Percentiles rank a stretch among this genome's conserved stretches.
Evolutionary conservation across 2,888 invertebrate species (phyloP).

Genomic region (Diaperis boleti): DNA sequence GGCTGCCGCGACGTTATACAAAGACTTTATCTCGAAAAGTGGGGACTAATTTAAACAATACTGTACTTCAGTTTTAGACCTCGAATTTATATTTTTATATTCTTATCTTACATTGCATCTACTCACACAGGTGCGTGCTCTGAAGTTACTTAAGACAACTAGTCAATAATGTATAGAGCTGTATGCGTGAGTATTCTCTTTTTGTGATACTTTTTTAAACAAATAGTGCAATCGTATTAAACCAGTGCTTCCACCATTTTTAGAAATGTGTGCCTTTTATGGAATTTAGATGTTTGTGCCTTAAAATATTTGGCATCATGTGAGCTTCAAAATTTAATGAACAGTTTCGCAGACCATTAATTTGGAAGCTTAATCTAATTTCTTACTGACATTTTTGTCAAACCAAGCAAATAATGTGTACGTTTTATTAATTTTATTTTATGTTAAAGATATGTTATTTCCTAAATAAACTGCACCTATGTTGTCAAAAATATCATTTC

Average conservation of each 20-base stretch:
- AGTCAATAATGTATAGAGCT: neutral
- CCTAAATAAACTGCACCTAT: too few relatives aligned
- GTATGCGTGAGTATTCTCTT: constrained; percentile 19
- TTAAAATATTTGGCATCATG: constrained; percentile 3
- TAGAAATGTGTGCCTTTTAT: constrained; percentile 25
- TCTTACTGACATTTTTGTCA: too few relatives aligned
- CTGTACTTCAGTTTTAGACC: neutral
- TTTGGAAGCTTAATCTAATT: too few relatives aligned
- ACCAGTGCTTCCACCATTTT: constrained; percentile 16
- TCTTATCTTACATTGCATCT: neutral
- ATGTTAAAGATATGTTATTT: too few relatives aligned
- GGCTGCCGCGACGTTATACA: constrained; percentile 47
- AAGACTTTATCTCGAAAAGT: constrained; percentile 43
- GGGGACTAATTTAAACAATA: constrained; percentile 39
- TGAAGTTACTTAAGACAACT: neutral
- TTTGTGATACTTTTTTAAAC: constrained; percentile 33
- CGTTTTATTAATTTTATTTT: too few relatives aligned
- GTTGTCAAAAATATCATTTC: too few relatives aligned
- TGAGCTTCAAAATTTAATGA: too few relatives aligned
- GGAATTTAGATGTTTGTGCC: constrained; percentile 25
- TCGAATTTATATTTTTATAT: neutral
- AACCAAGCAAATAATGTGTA: too few relatives aligned
- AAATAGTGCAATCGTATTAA: neutral
- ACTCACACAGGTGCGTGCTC: too few relatives aligned
- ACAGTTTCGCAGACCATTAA: too few relatives aligned